phyloP scores from a whole-genome alignment of 1,140 invertebrate species.

The Drosophila obscura region DNA sequence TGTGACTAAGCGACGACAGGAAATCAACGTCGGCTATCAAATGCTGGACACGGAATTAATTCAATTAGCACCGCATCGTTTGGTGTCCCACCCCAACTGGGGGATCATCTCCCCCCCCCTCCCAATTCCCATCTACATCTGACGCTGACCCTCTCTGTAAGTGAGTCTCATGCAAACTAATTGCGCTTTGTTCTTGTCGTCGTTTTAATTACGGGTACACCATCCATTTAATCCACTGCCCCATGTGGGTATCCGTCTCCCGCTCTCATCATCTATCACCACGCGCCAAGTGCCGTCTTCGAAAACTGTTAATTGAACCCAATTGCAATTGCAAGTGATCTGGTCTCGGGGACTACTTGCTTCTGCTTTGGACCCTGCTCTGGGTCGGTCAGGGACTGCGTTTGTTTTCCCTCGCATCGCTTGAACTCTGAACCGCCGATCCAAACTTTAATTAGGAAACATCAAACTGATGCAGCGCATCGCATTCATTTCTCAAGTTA shows the following conservation, averaged over 20 bases:
- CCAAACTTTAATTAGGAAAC: conserved; percentile 62
- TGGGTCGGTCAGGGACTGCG: conserved; percentile 4
- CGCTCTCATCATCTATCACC: conserved; percentile 56
- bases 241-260: conserved; percentile 56
- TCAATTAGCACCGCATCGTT: conserved; percentile 70
- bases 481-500: conserved; percentile 42
- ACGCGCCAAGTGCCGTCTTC: conserved; percentile 79
- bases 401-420: conserved; percentile 53
- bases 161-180: conserved; percentile 81
- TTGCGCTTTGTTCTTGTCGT: conserved; percentile 69
- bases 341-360: too few relatives aligned
- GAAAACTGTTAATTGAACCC: conserved; percentile 77
- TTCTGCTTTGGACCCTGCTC: conserved; percentile 2
- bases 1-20: conserved; percentile 59
- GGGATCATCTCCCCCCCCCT: neutral
- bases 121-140: too few relatives aligned
- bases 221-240: conserved; percentile 40
- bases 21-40: conserved; percentile 75
- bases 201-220: conserved; percentile 70
- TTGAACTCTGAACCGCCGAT: conserved; percentile 47
- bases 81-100: conserved; percentile 61
- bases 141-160: conserved; percentile 28
- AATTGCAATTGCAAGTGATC: conserved; percentile 58
- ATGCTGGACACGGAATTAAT: conserved; percentile 63
- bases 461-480: conserved; percentile 53